Base-by-base conservation (phyloP, 2,113 vertebrate species). In the Scolopax mira region DNA sequence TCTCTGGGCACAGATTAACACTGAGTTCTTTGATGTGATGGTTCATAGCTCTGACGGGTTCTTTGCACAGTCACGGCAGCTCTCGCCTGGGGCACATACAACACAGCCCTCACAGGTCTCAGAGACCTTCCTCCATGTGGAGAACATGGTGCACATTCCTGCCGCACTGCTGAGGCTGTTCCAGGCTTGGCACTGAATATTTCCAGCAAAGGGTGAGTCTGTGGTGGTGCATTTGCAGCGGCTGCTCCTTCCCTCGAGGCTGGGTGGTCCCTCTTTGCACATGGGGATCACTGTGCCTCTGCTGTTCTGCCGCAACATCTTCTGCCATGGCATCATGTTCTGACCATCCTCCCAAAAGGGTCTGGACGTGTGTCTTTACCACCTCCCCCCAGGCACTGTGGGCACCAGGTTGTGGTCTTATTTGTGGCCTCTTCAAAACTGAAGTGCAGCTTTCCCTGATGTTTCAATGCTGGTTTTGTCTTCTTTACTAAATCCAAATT, bases 261-360 rank as follows among this genome's bases (percentile, higher is more conserved):
- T 3, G 13, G 27, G 10, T 8, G 35, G 44, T 44, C 41, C 9
- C 35, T 81, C 27, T 54, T 23, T 18, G 13, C 4, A 13, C 4
- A 2, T 6, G 7, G 7, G 33, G 4, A 18, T 7, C 2, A 14
- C 17, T 1, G 0, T 72, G 31, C 1, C 10, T 22, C 57, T 70
- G 39, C 28, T 35, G 12, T 89, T 27, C 41, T 37, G 44, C 13
- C 3, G 5, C 37, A 55, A 27, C 44, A 30, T 41, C 82, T 86
- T 58, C 31, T 61, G 10, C 19, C 5, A 6, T 2, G 17, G 21
- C 27, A 12, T 9, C 1, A 5, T 49, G 37, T 30, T 79, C 64
- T 55, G 42, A 16, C 21, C 14, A 3, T 33, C 41, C 10, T 77
- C 30, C 37, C n/a, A 7, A 73, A 85, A 62, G 51, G 9, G 21